phyloP scores from a whole-genome alignment of 30 jellyfish, hydroid and myxozoan species.

The Turritopsis rubra region DNA sequence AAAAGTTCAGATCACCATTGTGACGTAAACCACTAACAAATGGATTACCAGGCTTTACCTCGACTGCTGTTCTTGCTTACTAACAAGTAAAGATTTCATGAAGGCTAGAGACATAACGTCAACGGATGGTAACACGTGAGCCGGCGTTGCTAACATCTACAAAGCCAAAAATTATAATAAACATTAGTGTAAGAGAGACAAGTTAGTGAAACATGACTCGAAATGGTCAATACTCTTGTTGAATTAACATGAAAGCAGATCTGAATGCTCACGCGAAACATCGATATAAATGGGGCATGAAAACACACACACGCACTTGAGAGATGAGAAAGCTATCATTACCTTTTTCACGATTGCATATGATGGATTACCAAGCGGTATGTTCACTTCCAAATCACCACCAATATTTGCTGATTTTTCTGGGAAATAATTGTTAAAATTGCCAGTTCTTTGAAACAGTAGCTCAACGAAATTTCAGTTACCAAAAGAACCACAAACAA shows the following conservation, averaged over 20 bases:
- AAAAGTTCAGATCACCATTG: no score
- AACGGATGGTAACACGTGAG: slow-evolving; percentile 66
- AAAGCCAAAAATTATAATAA: background rate
- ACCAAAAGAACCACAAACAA: background rate
- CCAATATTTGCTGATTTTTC: background rate
- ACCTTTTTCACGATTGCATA: background rate
- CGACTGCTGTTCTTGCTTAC: background rate
- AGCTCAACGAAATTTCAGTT: no score
- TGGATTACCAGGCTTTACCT: background rate
- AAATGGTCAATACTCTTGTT: no score
- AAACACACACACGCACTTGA: no score
- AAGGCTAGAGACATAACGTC: slow-evolving; percentile 37
- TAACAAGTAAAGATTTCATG: slow-evolving; percentile 32
- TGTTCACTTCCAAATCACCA: background rate
- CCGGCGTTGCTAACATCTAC: slow-evolving; percentile 60
- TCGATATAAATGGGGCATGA: no score
- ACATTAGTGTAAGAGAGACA: background rate
- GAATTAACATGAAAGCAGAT: no score
- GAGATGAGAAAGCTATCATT: background rate
- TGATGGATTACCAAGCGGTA: background rate
- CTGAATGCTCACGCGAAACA: no score
- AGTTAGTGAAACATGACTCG: no score
- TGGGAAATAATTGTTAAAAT: background rate
- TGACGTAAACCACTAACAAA: no score
- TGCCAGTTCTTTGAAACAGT: no score